Base-by-base conservation (phyloP, 2,113 vertebrate species). In the Myxocyprinus asiaticus region DNA sequence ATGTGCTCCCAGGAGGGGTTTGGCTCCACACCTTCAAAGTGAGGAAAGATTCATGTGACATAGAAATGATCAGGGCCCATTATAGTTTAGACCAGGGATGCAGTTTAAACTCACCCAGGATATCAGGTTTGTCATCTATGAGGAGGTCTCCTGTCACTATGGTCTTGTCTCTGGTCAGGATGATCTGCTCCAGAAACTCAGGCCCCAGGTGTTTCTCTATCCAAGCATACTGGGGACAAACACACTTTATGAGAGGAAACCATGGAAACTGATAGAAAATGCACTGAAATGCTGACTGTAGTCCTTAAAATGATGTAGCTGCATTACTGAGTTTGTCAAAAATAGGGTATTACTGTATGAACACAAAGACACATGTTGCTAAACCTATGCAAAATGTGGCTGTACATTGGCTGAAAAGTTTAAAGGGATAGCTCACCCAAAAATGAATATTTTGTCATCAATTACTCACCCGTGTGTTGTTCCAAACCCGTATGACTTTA, bases 131-230 rank as follows among this genome's bases (percentile, higher is more conserved):
- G 92, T 99, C 97, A 0, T 98, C 97, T 43, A 99, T 97, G 56
- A 99, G 95, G 76, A 99, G 79, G 83, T 98, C 96, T 4, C 94
- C 98, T 4, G 91, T 92, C 83, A 99, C 90, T 79, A 99, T 85
- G 0, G 97, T 99, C 90, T 99, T 99, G 88, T 99, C 97, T 87
- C 94, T 89, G 9, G 98, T 98, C 88, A 99, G 90, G 82, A 99
- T 93, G 0, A 96, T 93, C 80, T 94, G 94, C 83, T 99, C 96
- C 59, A 99, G 91, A 81, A 99, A 99, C 47, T 95, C 94, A 0
- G 90, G 81, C 7, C 97, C 97, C 0, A 99, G 90, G 89, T 99
- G 94, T 67, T 95, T 96, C 90, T 99, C 98, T 65, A 98, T 92
- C 97, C 98, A 99, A 62, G 97, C 96, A 0, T 96, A 97, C 98